These are phyloP conservation scores for Sclerodermus sp. DNA, from an alignment of 2,888 invertebrate species.

Conservation along the genomic window DNA sequence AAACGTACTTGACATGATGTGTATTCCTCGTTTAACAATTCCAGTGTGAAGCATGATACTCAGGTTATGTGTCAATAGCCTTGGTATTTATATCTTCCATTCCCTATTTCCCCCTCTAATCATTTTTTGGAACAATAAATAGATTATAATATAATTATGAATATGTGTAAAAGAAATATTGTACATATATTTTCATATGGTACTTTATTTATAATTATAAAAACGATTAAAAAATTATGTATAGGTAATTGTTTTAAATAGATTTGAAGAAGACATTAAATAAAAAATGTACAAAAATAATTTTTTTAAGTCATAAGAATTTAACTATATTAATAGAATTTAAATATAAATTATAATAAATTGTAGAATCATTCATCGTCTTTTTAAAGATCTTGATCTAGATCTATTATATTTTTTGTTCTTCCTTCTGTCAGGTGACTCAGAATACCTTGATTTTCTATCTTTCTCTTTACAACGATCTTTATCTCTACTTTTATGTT, in stretches of 20 bases:
- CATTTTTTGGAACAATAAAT: too few species aligned
- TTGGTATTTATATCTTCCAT: not conserved
- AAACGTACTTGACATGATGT: slow-evolving; percentile 40
- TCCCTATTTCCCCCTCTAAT: too few species aligned
- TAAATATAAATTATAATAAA: slow-evolving; percentile 1
- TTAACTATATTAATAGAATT: slow-evolving; percentile 20
- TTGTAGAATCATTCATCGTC: slow-evolving; percentile 15
- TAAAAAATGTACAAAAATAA: not conserved
- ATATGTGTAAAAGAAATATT: too few species aligned
- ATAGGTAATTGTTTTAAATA: too few species aligned
- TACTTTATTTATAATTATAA: not conserved
- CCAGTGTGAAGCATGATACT: slow-evolving; percentile 25
- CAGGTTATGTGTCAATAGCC: slow-evolving; percentile 34
- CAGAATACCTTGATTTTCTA: slow-evolving; percentile 51
- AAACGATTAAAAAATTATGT: too few species aligned
- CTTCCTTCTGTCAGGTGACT: slow-evolving; percentile 61
- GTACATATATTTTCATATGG: not conserved
- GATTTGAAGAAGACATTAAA: not conserved
- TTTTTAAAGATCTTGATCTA: slow-evolving; percentile 28
- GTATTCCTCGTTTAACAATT: slow-evolving; percentile 24
- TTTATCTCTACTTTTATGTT: slow-evolving; percentile 64
- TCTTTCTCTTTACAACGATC: slow-evolving; percentile 63
- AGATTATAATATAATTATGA: too few species aligned
- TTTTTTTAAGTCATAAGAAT: not conserved
- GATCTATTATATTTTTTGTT: slow-evolving; percentile 45